Conservation (phyloP, 2,113 vertebrate species). For the Odontophorus gujanensis region DNA sequence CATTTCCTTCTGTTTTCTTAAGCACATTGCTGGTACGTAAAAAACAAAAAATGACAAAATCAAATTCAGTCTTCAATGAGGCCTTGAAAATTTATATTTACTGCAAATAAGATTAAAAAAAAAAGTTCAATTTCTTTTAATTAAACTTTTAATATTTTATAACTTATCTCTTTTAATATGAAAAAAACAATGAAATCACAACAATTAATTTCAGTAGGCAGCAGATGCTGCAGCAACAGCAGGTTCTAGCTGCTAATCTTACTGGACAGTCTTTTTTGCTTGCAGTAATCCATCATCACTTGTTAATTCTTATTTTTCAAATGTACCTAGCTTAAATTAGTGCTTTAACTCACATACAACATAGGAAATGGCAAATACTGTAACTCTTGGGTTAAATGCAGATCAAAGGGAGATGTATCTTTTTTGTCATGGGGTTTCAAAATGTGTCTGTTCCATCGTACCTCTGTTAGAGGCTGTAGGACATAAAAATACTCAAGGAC, state of each 20-base stretch:
- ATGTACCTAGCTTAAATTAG: background rate
- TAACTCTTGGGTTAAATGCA: background rate
- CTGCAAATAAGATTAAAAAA: background rate
- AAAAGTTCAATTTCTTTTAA: background rate
- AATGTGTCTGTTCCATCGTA: background rate
- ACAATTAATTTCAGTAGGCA: conserved; percentile 15
- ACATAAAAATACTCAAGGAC: background rate
- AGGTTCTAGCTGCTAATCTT: conserved; percentile 12
- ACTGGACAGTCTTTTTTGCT: background rate
- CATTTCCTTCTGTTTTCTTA: background rate
- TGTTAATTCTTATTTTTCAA: background rate
- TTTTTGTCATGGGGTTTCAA: background rate
- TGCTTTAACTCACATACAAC: conserved; percentile 1
- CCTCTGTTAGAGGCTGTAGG: background rate
- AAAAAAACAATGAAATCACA: conserved; percentile 37
- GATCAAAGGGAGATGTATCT: background rate
- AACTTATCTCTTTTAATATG: background rate
- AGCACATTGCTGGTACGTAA: background rate
- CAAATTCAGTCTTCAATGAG: background rate
- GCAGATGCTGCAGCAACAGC: conserved; percentile 35
- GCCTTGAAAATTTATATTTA: background rate
- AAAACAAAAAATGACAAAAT: background rate
- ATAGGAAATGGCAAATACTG: background rate
- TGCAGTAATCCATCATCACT: conserved; percentile 32
- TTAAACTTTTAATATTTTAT: background rate